Evolutionary conservation across 2,113 vertebrate genomes (phyloP).

Genomic region (Silurus glanis): DNA sequence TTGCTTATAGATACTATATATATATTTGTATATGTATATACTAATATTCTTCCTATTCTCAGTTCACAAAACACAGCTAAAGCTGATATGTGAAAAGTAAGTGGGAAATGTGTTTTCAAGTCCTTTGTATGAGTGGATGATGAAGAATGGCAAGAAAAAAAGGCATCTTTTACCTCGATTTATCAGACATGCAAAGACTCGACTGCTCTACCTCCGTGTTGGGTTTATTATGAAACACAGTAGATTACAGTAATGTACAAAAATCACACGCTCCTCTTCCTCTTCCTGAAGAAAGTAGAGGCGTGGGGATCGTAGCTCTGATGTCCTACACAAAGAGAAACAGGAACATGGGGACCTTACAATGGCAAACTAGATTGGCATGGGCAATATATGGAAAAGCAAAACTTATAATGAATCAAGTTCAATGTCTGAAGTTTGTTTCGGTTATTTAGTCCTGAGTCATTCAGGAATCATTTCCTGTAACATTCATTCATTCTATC

Average conservation of each 20-base stretch:
- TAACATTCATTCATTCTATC: too few species aligned
- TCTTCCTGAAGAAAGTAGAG: slow-evolving; percentile 52
- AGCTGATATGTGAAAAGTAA: slow-evolving; percentile 69
- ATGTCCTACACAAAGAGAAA: background rate
- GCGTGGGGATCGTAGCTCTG: background rate
- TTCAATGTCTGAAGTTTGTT: background rate
- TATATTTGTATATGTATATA: slow-evolving; percentile 62
- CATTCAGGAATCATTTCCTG: background rate
- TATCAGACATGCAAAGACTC: slow-evolving; percentile 79
- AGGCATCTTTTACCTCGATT: slow-evolving; percentile 62
- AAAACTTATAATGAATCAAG: background rate
- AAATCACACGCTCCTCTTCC: slow-evolving; percentile 64
- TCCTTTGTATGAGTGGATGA: slow-evolving; percentile 45
- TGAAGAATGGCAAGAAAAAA: slow-evolving; percentile 17
- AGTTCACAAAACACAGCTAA: slow-evolving; percentile 62
- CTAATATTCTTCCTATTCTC: slow-evolving; percentile 24
- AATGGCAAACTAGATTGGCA: background rate
- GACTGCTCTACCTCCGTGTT: slow-evolving; percentile 75
- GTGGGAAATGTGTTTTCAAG: slow-evolving; percentile 62
- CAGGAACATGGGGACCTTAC: background rate
- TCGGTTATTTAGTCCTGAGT: background rate
- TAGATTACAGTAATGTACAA: slow-evolving; percentile 75
- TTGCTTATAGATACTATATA: slow-evolving; percentile 54
- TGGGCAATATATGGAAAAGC: background rate
- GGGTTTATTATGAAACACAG: slow-evolving; percentile 71